These are phyloP conservation scores for Carollia perspicillata DNA, from an alignment of 2,113 vertebrate species.

Conservation along the genomic window DNA sequence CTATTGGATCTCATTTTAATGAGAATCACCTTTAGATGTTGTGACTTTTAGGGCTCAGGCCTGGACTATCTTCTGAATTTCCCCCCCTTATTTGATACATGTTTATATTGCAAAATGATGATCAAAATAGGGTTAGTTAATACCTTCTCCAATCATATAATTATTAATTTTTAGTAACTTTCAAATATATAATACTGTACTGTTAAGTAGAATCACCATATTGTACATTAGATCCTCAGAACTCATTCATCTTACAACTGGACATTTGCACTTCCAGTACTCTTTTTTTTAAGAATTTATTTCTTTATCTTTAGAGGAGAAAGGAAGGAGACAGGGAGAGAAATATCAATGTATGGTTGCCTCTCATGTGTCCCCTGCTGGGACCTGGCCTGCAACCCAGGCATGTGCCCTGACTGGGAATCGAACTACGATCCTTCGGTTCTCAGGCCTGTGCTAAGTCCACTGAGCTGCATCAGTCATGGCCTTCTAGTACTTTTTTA, in stretches of 20 bases:
- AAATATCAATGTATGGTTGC: no score
- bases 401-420: no score
- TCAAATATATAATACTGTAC: not conserved
- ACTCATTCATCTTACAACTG: not conserved
- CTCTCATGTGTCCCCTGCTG: no score
- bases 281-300: no score
- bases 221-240: not conserved
- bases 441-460: no score
- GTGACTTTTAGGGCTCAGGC: not conserved
- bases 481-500: not conserved
- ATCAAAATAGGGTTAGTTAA: not conserved
- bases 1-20: not conserved
- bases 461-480: no score
- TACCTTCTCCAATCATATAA: not conserved
- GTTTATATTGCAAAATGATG: not conserved
- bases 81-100: rapidly evolving
- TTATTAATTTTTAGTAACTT: not conserved
- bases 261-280: not conserved
- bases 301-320: no score
- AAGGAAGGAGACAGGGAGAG: no score
- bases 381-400: no score
- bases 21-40: not conserved
- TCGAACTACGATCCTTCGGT: no score
- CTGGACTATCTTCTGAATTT: not conserved
- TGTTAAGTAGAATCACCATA: not conserved